Base-by-base conservation (phyloP, 2,113 vertebrate genomes). In the Isurus oxyrinchus region DNA sequence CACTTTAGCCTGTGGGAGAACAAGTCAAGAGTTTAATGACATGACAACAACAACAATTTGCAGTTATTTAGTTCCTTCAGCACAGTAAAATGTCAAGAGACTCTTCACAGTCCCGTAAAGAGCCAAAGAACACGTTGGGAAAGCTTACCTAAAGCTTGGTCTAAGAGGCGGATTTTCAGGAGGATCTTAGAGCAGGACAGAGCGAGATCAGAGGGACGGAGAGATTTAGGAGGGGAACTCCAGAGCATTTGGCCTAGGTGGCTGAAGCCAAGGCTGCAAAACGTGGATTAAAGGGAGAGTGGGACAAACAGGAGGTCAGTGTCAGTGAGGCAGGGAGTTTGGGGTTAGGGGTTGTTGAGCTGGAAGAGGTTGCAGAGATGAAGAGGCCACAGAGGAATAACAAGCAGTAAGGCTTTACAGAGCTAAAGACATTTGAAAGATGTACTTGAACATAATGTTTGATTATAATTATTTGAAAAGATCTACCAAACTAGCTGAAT, bases 1-100 rank as follows among this genome's bases (percentile, higher is more conserved):
- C 79, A 99, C 98, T 67, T 87, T 87, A 1, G 57, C 96, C 96
- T 96, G 81, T 16, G 25, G 27, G 94, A 72, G 27, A 95, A 95
- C 13, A 2, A 76, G 5, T 27, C 25, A 72, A 69, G 49, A 35
- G 44, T 0, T 95, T 53, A 95, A 31, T 76, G 11, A 55, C 13
- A 55, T 27, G 94, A 35, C 13, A 95, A 40, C n/a, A 49, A 66
- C n/a, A 95, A 67, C 19, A 67, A 53, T 53, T 0, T 95, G 94
- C 23, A 23, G 6, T 27, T 35, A 23, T 40, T 40, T 27, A 21
- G 10, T 53, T n/a, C n/a, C 61, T 66, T 7, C 6, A 31, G 16
- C 3, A 7, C 13, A 53, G 61, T 69, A 8, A 95, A 31, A 53
- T 23, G 6, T 35, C 31, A 11, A 13, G 27, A 31, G 7, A 13